Evolutionary conservation across 35 echinoderm and acorn worm species (phyloP).

Genomic region (Ophioderma brevispina): DNA sequence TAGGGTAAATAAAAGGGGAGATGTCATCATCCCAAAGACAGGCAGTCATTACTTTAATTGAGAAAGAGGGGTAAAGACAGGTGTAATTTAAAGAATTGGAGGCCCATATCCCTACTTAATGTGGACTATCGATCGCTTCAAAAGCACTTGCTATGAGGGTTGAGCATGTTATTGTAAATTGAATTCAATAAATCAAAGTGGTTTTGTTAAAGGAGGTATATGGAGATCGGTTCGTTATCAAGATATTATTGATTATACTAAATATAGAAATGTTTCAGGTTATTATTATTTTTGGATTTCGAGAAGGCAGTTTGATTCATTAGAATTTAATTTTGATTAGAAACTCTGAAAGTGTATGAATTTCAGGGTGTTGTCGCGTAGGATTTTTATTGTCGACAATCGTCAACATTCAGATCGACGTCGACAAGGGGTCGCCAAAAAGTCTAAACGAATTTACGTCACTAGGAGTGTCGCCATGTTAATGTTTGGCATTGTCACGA

Average conservation of each 20-base stretch:
- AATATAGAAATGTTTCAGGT: not conserved
- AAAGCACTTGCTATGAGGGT: not conserved
- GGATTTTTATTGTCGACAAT: too few species aligned
- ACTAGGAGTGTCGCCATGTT: too few species aligned
- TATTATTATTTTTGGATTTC: not conserved
- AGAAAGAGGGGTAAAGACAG: constrained; percentile 1
- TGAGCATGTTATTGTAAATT: not conserved
- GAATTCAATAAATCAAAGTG: not conserved
- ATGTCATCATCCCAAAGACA: not conserved
- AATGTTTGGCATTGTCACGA: too few species aligned
- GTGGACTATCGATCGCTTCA: not conserved
- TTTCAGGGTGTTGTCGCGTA: too few species aligned
- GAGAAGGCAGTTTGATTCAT: not conserved
- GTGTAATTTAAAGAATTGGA: not conserved
- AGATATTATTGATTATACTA: not conserved
- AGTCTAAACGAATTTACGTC: too few species aligned
- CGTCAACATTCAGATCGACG: too few species aligned
- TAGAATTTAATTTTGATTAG: not conserved
- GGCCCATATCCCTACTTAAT: not conserved
- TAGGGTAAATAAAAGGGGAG: not conserved
- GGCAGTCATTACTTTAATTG: not conserved
- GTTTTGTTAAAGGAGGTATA: constrained; percentile 1
- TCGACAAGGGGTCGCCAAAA: too few species aligned
- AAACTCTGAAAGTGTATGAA: not conserved
- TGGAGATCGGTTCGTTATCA: not conserved